These are phyloP conservation scores for Aphaenogaster floridana DNA, from an alignment of 1,140 invertebrate genomes.

Conservation along the genomic window DNA sequence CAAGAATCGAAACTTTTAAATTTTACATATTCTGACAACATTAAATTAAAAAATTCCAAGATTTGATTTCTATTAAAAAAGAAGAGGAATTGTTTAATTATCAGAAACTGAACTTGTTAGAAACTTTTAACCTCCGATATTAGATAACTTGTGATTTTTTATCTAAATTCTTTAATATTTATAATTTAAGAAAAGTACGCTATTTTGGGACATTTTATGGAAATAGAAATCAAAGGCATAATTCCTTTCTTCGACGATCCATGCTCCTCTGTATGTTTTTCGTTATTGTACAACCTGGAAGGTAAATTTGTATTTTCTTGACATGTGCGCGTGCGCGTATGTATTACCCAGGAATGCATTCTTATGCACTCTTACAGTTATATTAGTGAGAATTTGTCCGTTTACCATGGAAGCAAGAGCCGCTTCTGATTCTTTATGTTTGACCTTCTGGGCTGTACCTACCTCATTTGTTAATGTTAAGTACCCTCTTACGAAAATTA, in stretches of 20 bases:
- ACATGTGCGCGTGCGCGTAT: constrained; percentile 31
- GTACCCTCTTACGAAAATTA: constrained; percentile 17
- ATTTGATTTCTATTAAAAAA: background rate
- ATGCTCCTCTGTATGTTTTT: constrained; percentile 60
- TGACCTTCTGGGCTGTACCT: constrained; percentile 61
- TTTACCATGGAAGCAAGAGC: constrained; percentile 38
- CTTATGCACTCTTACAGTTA: constrained; percentile 36
- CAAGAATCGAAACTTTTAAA: background rate
- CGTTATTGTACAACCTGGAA: constrained; percentile 69
- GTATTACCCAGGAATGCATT: constrained; percentile 39
- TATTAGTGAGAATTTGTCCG: constrained; percentile 38
- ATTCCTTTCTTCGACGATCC: constrained; percentile 30
- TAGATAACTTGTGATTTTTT: background rate
- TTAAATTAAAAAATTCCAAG: background rate
- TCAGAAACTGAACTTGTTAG: background rate
- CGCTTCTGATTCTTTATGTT: constrained; percentile 42
- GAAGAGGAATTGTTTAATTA: background rate
- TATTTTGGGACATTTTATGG: constrained; percentile 34
- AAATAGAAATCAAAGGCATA: constrained; percentile 37
- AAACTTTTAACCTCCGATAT: background rate
- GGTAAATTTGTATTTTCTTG: constrained; percentile 45
- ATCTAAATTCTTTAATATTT: background rate
- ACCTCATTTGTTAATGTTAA: constrained; percentile 66
- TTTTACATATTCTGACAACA: background rate
- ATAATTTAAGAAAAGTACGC: constrained; percentile 15